These are phyloP conservation scores for Helostoma temminkii DNA, from an alignment of 2,797 vertebrate species.

Conservation along the genomic window DNA sequence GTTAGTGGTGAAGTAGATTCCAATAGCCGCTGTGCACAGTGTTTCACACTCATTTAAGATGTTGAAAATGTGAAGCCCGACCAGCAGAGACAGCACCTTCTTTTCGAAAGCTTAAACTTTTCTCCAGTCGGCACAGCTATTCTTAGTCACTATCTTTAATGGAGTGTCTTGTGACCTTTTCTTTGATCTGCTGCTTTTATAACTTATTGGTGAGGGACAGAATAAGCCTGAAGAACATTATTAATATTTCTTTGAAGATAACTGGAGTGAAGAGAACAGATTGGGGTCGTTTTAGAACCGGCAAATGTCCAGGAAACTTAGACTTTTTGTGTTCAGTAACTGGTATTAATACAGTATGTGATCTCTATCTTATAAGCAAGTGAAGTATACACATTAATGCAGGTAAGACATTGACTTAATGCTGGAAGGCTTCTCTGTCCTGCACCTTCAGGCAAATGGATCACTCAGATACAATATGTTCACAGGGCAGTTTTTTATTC, in stretches of 20 bases:
- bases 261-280: constrained; percentile 18
- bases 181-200: constrained; percentile 39
- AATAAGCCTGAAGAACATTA: constrained; percentile 31
- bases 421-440: too few relatives aligned
- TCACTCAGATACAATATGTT: too few relatives aligned
- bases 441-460: too few relatives aligned
- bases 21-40: neutral
- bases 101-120: neutral
- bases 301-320: constrained; percentile 1
- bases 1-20: neutral
- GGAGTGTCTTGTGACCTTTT: constrained; percentile 44
- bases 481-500: too few relatives aligned
- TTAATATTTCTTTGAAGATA: constrained; percentile 53
- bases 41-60: constrained; percentile 8
- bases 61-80: neutral
- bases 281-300: constrained; percentile 16
- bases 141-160: constrained; percentile 26
- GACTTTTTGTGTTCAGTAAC: too few relatives aligned
- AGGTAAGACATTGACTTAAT: too few relatives aligned
- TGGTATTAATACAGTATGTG: too few relatives aligned
- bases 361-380: too few relatives aligned
- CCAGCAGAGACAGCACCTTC: constrained; percentile 6
- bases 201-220: constrained; percentile 12
- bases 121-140: constrained; percentile 17
- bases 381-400: neutral